Percentiles rank a stretch among this genome's conserved stretches.
Evolutionary conservation across 2,113 vertebrate genomes (phyloP).

Genomic region (Aspidoscelis tigris): DNA sequence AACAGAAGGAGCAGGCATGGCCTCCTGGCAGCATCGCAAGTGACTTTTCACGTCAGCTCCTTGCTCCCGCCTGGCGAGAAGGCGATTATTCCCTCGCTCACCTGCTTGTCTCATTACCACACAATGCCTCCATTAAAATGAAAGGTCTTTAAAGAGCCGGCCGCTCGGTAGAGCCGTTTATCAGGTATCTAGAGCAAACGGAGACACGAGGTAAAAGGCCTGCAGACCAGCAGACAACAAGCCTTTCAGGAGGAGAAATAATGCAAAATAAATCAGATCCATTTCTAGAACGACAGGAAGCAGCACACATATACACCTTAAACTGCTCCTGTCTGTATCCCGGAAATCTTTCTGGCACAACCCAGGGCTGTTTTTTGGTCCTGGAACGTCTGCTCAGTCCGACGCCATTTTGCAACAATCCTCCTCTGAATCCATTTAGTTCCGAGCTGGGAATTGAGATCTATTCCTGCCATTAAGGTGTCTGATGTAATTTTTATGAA

Average conservation of each 20-base stretch:
- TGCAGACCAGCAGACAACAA: background rate
- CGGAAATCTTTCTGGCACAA: background rate
- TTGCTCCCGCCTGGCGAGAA: background rate
- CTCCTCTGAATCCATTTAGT: background rate
- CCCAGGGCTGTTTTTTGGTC: no score
- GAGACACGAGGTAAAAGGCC: background rate
- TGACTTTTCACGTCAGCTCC: background rate
- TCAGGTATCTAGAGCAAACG: background rate
- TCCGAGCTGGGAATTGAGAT: background rate
- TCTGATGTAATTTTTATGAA: conserved; percentile 34
- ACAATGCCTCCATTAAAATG: background rate
- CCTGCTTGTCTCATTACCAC: background rate
- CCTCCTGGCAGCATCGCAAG: background rate
- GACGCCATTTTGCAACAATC: background rate
- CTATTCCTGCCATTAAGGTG: conserved; percentile 6
- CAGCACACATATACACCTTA: no score
- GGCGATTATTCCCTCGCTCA: background rate
- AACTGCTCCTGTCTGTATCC: no score
- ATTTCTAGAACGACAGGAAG: no score
- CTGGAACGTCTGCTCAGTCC: background rate
- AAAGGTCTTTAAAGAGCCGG: background rate
- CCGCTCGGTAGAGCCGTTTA: background rate
- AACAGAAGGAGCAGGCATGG: background rate
- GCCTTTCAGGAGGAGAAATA: background rate
- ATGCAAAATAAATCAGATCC: no score